Percentiles rank a stretch among this genome's conserved stretches.
phyloP scores from a whole-genome alignment of 1,140 invertebrate species.

The Triops cancriformis region DNA sequence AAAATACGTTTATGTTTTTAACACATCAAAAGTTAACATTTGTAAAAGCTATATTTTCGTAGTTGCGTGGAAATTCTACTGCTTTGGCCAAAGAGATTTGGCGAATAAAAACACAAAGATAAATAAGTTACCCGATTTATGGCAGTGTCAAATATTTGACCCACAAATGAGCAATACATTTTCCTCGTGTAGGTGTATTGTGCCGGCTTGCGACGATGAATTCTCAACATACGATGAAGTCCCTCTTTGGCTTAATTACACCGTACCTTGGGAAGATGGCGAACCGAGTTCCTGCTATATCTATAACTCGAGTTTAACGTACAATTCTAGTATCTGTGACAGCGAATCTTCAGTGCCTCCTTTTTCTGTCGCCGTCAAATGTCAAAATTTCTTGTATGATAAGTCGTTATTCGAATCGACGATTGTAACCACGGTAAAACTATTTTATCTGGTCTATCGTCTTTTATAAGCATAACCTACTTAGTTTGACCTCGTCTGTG shows the following conservation, averaged over 20 bases:
- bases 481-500: conserved; percentile 37
- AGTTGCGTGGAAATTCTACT: too few species aligned
- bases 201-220: conserved; percentile 15
- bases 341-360: not conserved
- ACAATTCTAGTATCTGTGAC: not conserved
- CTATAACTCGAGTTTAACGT: not conserved
- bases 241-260: not conserved
- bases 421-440: conserved; percentile 22
- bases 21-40: too few species aligned
- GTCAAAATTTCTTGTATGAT: conserved; percentile 20
- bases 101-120: not conserved
- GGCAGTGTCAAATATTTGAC: too few species aligned
- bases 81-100: too few species aligned
- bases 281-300: not conserved
- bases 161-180: not conserved
- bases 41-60: too few species aligned
- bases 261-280: not conserved
- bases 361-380: not conserved
- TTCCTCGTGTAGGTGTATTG: not conserved
- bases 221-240: not conserved
- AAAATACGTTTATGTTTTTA: too few species aligned
- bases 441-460: not conserved
- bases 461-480: not conserved
- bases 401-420: conserved; percentile 14
- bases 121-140: not conserved